Percentiles rank a stretch among this genome's conserved stretches.
These are phyloP conservation scores for Dendrolimus punctatus DNA, from an alignment of 1,140 invertebrate genomes.

Conservation along the genomic window DNA sequence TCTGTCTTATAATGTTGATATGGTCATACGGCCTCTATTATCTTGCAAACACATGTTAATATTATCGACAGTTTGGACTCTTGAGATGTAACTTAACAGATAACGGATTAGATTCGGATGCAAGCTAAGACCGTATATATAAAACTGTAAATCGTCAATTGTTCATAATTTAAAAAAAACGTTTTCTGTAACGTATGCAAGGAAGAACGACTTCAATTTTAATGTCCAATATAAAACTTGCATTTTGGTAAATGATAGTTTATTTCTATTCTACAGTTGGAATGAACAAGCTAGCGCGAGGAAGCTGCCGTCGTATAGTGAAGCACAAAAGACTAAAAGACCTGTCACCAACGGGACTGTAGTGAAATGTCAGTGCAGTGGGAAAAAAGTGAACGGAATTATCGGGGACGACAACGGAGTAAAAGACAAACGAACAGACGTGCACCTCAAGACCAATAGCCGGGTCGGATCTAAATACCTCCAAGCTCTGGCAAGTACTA, in stretches of 20 bases:
- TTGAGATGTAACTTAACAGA: no score
- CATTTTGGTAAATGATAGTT: no score
- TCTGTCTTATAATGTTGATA: no score
- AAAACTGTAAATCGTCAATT: no score
- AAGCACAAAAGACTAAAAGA: constrained; percentile 69
- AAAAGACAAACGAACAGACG: constrained; percentile 32
- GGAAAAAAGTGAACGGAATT: constrained; percentile 49
- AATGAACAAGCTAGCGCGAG: constrained; percentile 65
- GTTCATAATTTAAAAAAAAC: no score
- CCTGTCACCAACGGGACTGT: constrained; percentile 56
- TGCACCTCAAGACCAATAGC: constrained; percentile 52
- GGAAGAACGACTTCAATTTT: neutral
- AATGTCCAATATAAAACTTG: neutral
- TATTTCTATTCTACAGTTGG: constrained; percentile 43
- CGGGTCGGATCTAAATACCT: constrained; percentile 65
- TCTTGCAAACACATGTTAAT: no score
- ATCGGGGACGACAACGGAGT: constrained; percentile 31
- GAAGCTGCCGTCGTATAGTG: constrained; percentile 66
- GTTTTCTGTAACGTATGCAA: no score
- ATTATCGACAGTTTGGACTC: no score
- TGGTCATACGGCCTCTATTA: no score
- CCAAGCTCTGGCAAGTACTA: constrained; percentile 55
- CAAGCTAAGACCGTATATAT: no score
- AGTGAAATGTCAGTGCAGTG: constrained; percentile 58
- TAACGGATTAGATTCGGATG: no score